These are phyloP conservation scores for Ellobium chinense DNA, from an alignment of 2,888 invertebrate species.

Conservation along the genomic window DNA sequence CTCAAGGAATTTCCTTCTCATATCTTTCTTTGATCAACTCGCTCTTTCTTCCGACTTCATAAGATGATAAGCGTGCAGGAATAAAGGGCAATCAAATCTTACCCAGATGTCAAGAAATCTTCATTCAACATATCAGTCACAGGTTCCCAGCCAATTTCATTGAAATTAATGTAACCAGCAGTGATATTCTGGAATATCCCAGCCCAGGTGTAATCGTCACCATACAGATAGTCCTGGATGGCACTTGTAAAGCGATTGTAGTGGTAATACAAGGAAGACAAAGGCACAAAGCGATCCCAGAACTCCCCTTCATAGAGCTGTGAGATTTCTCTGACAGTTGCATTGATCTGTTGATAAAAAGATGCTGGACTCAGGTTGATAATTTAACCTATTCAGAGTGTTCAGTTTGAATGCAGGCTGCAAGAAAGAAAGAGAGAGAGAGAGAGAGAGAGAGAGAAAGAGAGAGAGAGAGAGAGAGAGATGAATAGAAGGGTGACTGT, in stretches of 20 bases:
- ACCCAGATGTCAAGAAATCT: slow-evolving; percentile 48
- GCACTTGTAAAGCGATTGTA: slow-evolving; percentile 13
- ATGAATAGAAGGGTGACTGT: too few relatives aligned
- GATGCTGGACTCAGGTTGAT: too few relatives aligned
- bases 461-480: too few relatives aligned
- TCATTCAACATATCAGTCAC: slow-evolving; percentile 49
- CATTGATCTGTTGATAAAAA: slow-evolving; percentile 45
- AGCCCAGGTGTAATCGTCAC: slow-evolving; percentile 34
- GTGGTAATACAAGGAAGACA: slow-evolving; percentile 23
- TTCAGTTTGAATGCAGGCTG: too few relatives aligned
- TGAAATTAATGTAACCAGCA: slow-evolving; percentile 20
- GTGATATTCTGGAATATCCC: slow-evolving; percentile 32
- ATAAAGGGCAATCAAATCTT: too few relatives aligned
- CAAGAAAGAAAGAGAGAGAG: too few relatives aligned
- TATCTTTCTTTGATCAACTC: too few relatives aligned
- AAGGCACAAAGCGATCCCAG: neutral
- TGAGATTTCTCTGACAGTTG: slow-evolving; percentile 24
- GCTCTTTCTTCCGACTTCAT: too few relatives aligned
- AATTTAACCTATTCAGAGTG: too few relatives aligned
- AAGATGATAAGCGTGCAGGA: too few relatives aligned
- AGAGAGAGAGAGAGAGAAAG: too few relatives aligned
- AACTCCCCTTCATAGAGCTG: slow-evolving; percentile 29
- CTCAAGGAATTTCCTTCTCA: too few relatives aligned
- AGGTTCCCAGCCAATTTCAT: slow-evolving; percentile 48
- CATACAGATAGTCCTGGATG: slow-evolving; percentile 17